Base-by-base conservation (phyloP, 2,888 invertebrate species). In the Euplagia quadripunctaria region DNA sequence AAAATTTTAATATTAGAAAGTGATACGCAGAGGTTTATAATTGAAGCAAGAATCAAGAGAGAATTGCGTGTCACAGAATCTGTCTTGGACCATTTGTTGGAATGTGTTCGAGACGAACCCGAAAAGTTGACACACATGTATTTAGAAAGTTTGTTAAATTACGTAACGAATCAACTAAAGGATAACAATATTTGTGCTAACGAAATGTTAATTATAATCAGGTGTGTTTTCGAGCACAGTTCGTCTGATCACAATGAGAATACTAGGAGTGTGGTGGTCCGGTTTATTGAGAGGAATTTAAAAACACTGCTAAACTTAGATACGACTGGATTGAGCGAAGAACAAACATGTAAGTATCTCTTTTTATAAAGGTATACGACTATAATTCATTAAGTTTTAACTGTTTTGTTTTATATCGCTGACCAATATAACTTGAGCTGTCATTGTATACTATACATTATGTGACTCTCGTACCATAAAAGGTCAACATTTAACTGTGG, bases 91-190 rank as follows among this genome's bases (percentile, higher is more conserved):
- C 87, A 85, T 65, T 80, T 94, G 3, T 75, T 93, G 5, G 77
- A 91, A 4, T 88, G 79, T 4, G 82, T 93, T 0, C 81, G 88
- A 31, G 87, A 80, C 12, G 92, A 91, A 72, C 92, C 91, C 64
- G 94, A 94, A 64, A 93, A 87, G 72, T 71, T 94, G 16, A 92
- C 88, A 2, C 91, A 91, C 79, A 86, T 94, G 20, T 94, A 93
- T 79, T 85, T 95, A 73, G 82, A 88, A 46, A 90, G 92, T 74
- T 79, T 94, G 1, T 81, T 88, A 3, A 86, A 86, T 55, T 92
- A 88, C 46, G 82, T 94, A 0, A 80, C 84, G 11, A 78, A 79
- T 11, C 85, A 82, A 70, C 46, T 92, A 16, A 79, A 72, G 7
- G 79, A 73, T 55, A 71, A 55, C 64, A 63, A 46, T 66, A 70